Conservation (phyloP, 2,113 vertebrate species). For the Stercorarius parasiticus region DNA sequence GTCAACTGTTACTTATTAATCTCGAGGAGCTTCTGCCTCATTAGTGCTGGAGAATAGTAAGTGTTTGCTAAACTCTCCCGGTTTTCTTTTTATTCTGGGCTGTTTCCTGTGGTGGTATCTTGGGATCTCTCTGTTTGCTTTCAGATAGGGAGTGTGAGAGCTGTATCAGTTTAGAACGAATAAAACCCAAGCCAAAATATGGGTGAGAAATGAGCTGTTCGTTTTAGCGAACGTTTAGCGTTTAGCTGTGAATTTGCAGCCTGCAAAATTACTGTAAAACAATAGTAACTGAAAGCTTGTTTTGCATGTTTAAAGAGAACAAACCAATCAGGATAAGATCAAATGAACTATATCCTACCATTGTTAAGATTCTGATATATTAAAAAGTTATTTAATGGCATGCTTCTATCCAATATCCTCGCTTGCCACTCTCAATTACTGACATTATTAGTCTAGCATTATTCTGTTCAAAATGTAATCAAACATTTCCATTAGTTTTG, state of each 20-base stretch:
- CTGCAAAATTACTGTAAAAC: background rate
- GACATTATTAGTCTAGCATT: conserved; percentile 29
- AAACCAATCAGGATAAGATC: background rate
- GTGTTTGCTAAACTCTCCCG: background rate
- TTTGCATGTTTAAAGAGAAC: conserved; percentile 3
- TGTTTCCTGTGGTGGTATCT: background rate
- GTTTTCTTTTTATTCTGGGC: conserved; percentile 7
- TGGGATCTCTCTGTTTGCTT: background rate
- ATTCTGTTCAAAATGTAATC: conserved; percentile 21
- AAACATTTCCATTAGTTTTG: conserved; percentile 46
- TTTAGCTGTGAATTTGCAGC: conserved; percentile 15
- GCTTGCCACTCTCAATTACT: conserved; percentile 9
- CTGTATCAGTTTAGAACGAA: conserved; percentile 18
- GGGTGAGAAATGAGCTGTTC: background rate
- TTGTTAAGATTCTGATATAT: conserved; percentile 9
- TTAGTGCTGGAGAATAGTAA: conserved; percentile 1
- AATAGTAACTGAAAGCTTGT: background rate
- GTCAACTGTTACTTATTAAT: background rate
- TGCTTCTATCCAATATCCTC: background rate
- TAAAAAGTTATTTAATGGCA: background rate
- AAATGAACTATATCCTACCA: background rate
- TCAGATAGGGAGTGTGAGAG: background rate
- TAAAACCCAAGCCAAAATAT: conserved; percentile 8
- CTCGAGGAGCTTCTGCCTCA: background rate
- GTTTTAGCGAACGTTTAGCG: background rate